phyloP scores from a whole-genome alignment of 2,888 invertebrate genomes.

The Pyrrhia umbra region DNA sequence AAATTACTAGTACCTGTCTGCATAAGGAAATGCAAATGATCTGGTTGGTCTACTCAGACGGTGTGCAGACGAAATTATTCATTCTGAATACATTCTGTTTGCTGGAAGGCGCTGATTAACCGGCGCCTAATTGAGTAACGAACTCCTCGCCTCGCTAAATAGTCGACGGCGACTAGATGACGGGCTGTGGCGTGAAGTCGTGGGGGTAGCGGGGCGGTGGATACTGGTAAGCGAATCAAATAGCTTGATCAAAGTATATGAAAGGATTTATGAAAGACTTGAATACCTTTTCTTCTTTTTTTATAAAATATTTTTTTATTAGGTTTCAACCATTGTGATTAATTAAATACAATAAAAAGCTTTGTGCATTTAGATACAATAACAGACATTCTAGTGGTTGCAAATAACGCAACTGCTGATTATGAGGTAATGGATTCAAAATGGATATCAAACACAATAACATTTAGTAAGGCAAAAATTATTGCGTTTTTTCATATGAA shows the following conservation, averaged over 20 bases:
- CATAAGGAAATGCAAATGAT: conserved; percentile 63
- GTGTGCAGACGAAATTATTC: conserved; percentile 74
- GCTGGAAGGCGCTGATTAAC: conserved; percentile 85
- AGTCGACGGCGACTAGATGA: conserved; percentile 73
- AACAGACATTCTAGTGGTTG: too few species aligned
- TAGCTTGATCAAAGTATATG: neutral
- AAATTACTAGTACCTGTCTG: too few species aligned
- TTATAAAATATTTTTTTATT: too few species aligned
- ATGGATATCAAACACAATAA: too few species aligned
- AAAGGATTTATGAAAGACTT: too few species aligned
- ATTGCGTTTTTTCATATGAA: too few species aligned
- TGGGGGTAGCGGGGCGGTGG: conserved; percentile 46
- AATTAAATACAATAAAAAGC: too few species aligned
- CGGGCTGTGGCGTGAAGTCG: conserved; percentile 38
- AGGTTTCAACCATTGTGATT: neutral
- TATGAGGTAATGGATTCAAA: too few species aligned
- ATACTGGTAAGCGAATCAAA: neutral
- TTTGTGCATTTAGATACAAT: too few species aligned
- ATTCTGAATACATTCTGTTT: conserved; percentile 83
- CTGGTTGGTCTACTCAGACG: conserved; percentile 53
- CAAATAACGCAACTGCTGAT: too few species aligned
- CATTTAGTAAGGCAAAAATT: too few species aligned
- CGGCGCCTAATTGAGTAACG: conserved; percentile 86
- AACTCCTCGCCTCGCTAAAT: conserved; percentile 85
- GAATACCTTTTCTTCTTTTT: too few species aligned